Base-by-base conservation (phyloP, 2,888 invertebrate species). In the Actias luna region DNA sequence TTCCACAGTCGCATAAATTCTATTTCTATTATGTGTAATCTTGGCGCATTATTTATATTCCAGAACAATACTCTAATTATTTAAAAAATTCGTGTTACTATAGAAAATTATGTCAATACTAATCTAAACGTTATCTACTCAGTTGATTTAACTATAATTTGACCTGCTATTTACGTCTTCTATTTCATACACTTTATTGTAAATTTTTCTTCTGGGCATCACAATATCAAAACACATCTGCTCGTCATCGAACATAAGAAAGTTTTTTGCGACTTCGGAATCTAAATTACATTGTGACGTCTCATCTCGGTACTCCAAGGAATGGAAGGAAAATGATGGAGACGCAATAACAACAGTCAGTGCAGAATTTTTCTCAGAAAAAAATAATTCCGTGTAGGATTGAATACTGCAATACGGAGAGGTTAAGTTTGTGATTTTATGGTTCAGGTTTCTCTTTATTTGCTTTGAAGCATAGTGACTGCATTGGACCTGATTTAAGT, bases 161-260 rank as follows among this genome's bases (percentile, higher is more conserved):
- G 72, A 92, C 92, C 92, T 92, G 86, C 82, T 83, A 63, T 72
- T 74, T 36, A 91, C 85, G 73, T 92, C 89, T 74, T 85, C 92
- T 60, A 92, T 87, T 25, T 82, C 78, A 80, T 92, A 92, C 14
- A 87, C 83, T 60, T 71, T 81, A 67, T 76, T 77, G 16, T 67
- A 57, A 18, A 72, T 60, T 64, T 69, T 76, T 52, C 81, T 78
- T 7, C 85, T 73, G 1, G 91, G 87, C 58, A 74, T 65, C 42
- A 87, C 36, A 0, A 88, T 67, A 63, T 79, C 76, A 55, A 72
- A 79, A 62, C 71, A 77, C 67, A 79, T 76, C 50, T 81, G 72
- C 60, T 89, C 87, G 59, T 85, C 79, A 52, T 90, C 85, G 65
- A 88, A 89, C 89, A 92, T 90, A 7, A 91, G 73, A 58, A 84